phyloP scores from a whole-genome alignment of 2,113 vertebrate genomes.

The Anguilla rostrata region DNA sequence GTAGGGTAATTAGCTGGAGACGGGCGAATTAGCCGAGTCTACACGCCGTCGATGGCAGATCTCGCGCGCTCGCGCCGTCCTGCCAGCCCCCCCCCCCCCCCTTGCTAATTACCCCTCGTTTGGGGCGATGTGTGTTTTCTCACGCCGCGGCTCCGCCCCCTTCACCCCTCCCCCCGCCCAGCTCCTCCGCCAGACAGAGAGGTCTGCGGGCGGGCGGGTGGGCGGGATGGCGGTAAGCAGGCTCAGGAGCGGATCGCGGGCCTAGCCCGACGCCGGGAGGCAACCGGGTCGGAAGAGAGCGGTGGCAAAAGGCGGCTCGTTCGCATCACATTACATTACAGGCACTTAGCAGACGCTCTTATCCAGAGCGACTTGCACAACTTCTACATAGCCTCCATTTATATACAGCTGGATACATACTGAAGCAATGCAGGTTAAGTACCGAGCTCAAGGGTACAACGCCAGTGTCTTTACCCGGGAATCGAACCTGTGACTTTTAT shows the following conservation, averaged over 20 bases:
- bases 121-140: constrained; percentile 41
- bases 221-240: not conserved
- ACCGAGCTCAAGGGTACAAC: too few relatives aligned
- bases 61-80: constrained; percentile 66
- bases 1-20: constrained; percentile 89
- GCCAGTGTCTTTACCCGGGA: too few relatives aligned
- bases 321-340: not conserved
- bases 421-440: too few relatives aligned
- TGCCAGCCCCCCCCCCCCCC: constrained; percentile 67
- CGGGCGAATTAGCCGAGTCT: constrained; percentile 92
- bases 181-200: not conserved
- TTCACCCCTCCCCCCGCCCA: not conserved
- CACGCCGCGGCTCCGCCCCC: not conserved
- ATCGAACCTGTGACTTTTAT: too few relatives aligned
- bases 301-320: not conserved
- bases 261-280: not conserved
- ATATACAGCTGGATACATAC: too few relatives aligned
- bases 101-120: constrained; percentile 88
- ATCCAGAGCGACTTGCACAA: too few relatives aligned
- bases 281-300: not conserved
- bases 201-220: not conserved
- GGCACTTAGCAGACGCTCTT: too few relatives aligned
- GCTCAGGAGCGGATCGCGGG: not conserved
- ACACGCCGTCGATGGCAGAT: constrained; percentile 80
- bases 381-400: too few relatives aligned